Conservation (phyloP, 2,888 invertebrate species). For the Agrenia bidenticulata region DNA sequence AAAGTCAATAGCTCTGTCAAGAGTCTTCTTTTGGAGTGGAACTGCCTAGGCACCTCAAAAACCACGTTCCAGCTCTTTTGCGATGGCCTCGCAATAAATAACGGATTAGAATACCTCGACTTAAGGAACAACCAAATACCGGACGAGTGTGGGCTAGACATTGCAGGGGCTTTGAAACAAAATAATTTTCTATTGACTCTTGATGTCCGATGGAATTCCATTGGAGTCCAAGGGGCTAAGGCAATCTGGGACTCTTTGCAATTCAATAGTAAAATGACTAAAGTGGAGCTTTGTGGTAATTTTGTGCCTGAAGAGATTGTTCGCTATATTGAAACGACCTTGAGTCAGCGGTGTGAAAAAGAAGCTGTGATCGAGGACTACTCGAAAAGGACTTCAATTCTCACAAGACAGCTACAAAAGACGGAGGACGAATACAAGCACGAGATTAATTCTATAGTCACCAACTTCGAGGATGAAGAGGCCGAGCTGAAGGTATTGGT, state of each 20-base stretch:
- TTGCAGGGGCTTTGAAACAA: slow-evolving; percentile 54
- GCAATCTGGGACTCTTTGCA: slow-evolving; percentile 55
- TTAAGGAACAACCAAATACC: slow-evolving; percentile 57
- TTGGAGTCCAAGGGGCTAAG: slow-evolving; percentile 56
- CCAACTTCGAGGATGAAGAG: slow-evolving; percentile 48
- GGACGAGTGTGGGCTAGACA: slow-evolving; percentile 54
- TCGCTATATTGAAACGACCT: slow-evolving; percentile 52
- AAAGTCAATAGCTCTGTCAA: slow-evolving; percentile 55
- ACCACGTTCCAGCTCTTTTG: slow-evolving; percentile 56
- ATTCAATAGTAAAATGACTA: slow-evolving; percentile 54
- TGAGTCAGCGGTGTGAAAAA: slow-evolving; percentile 38
- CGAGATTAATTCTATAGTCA: slow-evolving; percentile 47
- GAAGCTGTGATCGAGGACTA: slow-evolving; percentile 49
- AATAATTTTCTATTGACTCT: slow-evolving; percentile 55
- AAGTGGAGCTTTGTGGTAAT: slow-evolving; percentile 56
- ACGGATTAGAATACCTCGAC: slow-evolving; percentile 55
- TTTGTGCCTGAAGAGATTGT: slow-evolving; percentile 56
- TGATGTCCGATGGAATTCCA: slow-evolving; percentile 57
- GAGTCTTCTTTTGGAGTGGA: slow-evolving; percentile 56
- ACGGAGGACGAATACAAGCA: slow-evolving; percentile 48
- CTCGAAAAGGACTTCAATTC: slow-evolving; percentile 52
- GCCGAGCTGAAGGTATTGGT: slow-evolving; percentile 30
- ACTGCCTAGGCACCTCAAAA: slow-evolving; percentile 55
- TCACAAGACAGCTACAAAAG: slow-evolving; percentile 48
- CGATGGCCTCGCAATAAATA: slow-evolving; percentile 55